Percentiles rank a stretch among this genome's conserved stretches.
Evolutionary conservation across 1,140 invertebrate species (phyloP).

Genomic region (Xylocopa sonorina): DNA sequence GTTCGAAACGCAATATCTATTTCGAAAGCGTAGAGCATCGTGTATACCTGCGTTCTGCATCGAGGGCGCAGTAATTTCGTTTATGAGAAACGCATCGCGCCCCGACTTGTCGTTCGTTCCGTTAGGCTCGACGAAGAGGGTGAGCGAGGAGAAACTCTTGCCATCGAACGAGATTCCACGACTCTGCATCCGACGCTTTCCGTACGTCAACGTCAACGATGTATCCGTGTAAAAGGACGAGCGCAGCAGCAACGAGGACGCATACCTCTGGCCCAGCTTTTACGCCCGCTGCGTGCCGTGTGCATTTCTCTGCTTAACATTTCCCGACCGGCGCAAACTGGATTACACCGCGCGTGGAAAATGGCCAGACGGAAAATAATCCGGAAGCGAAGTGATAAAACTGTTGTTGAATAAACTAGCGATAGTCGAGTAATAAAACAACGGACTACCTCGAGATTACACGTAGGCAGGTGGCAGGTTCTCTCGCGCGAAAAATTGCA

Average conservation of each 20-base stretch:
- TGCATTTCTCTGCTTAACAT: neutral
- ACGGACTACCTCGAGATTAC: neutral
- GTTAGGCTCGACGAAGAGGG: slow-evolving; percentile 9
- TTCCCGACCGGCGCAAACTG: neutral
- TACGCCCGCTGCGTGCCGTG: neutral
- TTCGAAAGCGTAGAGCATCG: neutral
- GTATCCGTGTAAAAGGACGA: neutral
- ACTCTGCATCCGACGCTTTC: neutral
- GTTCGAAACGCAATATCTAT: slow-evolving; percentile 34
- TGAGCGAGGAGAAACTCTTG: neutral
- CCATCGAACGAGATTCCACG: neutral
- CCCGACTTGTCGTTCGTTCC: neutral
- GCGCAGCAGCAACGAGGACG: no score
- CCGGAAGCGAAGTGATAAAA: neutral
- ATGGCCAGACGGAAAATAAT: neutral
- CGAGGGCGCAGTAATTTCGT: slow-evolving; percentile 34
- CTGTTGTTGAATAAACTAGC: neutral
- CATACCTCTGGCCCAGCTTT: neutral
- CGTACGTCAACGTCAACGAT: neutral
- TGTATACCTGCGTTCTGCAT: slow-evolving; percentile 15
- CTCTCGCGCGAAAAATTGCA: no score
- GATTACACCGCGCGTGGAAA: neutral
- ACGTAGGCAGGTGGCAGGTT: no score
- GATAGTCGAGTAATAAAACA: neutral
- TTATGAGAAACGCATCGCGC: neutral